Evolutionary conservation across 1,140 invertebrate species (phyloP), one percentile per base, ranked within the genome.

Genomic region (Charaxes varanes): DNA sequence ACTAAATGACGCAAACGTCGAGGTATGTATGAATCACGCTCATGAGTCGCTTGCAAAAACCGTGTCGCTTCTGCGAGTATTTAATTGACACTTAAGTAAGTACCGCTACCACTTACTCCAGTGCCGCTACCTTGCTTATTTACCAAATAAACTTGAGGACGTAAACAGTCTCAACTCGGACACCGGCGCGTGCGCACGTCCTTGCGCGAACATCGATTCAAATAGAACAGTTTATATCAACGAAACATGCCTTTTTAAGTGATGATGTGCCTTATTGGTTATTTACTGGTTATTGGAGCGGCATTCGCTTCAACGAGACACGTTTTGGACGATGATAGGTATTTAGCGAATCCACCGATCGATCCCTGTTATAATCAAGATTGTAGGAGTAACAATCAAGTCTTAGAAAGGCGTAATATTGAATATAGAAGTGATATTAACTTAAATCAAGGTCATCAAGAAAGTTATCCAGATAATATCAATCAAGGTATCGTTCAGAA

Each of bases 161-260:
- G 30, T 36, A 47, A 41, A 51, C 55, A 62, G 60, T 62, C 10
- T 30, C 15, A 33, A 38, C 19, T 28, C 46, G 37, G 35, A 26
- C 41, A 32, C 23, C 41, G 60, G 6, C 24, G 34, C 33, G 44
- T 8, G 1, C 30, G 32, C 23, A 36, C 36, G 49, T 38, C 4
- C 23, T 6, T 14, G n/a, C 18, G 24, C 6, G 16, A 5, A 24
- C 21, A 21, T 34, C 12, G 8, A 7, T 7, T 33, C 6, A 6
- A 15, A 16, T 11, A 11, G n/a, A n/a, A n/a, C n/a, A n/a, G n/a
- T n/a, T n/a, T n/a, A n/a, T n/a, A n/a, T n/a, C n/a, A n/a, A n/a
- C 11, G 17, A 37, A 37, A 27, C 17, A 28, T 45, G 32, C n/a
- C n/a, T n/a, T n/a, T 33, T 35, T 23, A 10, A 37, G 33, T 35